Evolutionary conservation across 2,113 vertebrate genomes (phyloP).

Genomic region (Micromys minutus): DNA sequence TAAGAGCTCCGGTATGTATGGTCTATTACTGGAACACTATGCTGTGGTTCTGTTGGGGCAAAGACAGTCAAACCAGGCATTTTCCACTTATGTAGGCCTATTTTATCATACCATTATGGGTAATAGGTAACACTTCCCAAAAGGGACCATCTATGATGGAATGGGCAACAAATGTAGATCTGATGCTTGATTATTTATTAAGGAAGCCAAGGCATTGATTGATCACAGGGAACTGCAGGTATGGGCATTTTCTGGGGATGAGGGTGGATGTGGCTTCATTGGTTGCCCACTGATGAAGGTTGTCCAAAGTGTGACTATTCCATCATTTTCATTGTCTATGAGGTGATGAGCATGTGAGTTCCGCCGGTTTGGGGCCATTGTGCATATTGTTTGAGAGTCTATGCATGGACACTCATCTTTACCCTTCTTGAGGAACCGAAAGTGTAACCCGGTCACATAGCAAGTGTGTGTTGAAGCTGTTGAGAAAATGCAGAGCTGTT

Average conservation of each 20-base stretch:
- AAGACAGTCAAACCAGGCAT: neutral
- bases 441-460: neutral
- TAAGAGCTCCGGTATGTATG: too few relatives aligned
- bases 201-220: neutral
- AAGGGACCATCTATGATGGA: neutral
- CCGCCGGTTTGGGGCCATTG: neutral
- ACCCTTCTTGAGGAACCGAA: neutral
- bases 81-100: neutral
- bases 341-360: neutral
- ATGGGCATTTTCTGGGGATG: neutral
- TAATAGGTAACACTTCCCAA: neutral
- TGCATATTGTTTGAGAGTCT: neutral
- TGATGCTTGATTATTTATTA: neutral
- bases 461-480: neutral
- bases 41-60: neutral
- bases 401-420: neutral
- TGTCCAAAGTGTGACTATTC: neutral
- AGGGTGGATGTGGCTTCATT: neutral
- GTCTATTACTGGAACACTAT: neutral
- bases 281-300: neutral
- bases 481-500: neutral
- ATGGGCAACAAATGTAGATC: neutral
- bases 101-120: neutral
- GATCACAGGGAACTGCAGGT: neutral
- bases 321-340: neutral